Evolutionary conservation across 2,888 invertebrate genomes (phyloP).

Genomic region (Deroplatys truncata): DNA sequence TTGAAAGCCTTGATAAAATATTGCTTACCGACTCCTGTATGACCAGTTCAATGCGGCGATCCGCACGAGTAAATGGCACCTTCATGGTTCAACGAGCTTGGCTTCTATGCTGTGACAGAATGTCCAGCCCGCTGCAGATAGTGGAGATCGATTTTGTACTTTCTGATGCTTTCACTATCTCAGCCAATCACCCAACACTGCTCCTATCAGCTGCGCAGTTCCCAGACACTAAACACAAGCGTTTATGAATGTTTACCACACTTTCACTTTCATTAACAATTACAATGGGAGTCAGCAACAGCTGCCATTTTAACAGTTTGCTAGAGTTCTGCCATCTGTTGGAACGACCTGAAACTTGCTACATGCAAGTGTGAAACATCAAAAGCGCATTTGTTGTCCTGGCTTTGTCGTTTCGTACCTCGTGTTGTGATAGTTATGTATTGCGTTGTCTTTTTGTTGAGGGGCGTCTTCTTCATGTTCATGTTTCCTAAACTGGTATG

Average conservation of each 20-base stretch:
- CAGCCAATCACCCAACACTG: background rate
- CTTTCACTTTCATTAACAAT: background rate
- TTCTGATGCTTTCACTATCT: background rate
- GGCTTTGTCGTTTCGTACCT: too few relatives aligned
- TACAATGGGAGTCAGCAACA: background rate
- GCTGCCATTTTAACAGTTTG: background rate
- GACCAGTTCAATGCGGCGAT: too few relatives aligned
- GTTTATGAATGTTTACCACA: background rate
- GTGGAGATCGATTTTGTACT: too few relatives aligned
- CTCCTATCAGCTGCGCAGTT: background rate
- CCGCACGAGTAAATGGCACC: too few relatives aligned
- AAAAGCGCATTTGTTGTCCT: background rate
- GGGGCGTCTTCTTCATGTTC: too few relatives aligned
- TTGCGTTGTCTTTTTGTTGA: too few relatives aligned
- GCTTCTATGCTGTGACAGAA: background rate
- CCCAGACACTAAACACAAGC: background rate
- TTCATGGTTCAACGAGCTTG: background rate
- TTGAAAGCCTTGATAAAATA: too few relatives aligned
- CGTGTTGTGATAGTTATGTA: too few relatives aligned
- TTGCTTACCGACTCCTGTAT: too few relatives aligned
- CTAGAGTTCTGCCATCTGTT: background rate
- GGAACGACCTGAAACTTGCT: background rate
- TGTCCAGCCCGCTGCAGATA: background rate
- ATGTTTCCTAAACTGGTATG: too few relatives aligned
- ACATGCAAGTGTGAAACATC: background rate